Evolutionary conservation across 2,113 vertebrate species (phyloP).

Genomic region (Edolisoma coerulescens): DNA sequence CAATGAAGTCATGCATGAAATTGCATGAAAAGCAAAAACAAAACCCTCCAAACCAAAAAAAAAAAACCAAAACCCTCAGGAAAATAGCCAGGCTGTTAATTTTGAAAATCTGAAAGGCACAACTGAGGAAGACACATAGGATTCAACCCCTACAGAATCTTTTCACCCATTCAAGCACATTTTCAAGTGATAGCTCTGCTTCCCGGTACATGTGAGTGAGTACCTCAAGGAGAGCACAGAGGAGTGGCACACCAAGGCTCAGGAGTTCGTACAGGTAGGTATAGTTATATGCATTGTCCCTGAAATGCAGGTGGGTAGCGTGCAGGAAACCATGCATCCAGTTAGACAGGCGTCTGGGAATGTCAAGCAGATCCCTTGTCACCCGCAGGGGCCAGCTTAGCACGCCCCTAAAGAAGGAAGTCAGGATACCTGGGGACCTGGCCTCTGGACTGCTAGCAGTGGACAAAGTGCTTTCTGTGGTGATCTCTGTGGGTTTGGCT

Average conservation of each 20-base stretch:
- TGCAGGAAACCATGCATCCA: slow-evolving; percentile 76
- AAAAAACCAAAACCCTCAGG: not conserved
- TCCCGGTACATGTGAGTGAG: slow-evolving; percentile 85
- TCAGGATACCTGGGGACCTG: slow-evolving; percentile 89
- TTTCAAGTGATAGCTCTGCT: slow-evolving; percentile 75
- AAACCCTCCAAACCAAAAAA: not conserved
- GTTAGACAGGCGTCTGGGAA: slow-evolving; percentile 79
- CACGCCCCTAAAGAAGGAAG: slow-evolving; percentile 80
- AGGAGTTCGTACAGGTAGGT: slow-evolving; percentile 88
- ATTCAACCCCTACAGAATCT: slow-evolving; percentile 67
- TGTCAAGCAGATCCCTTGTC: slow-evolving; percentile 79
- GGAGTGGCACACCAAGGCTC: slow-evolving; percentile 87
- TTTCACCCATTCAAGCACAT: slow-evolving; percentile 77
- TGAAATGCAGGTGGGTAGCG: slow-evolving; percentile 78
- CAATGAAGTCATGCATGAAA: not conserved
- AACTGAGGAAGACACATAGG: slow-evolving; percentile 26
- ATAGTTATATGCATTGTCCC: slow-evolving; percentile 89
- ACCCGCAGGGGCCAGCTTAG: slow-evolving; percentile 86
- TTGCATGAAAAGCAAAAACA: not conserved
- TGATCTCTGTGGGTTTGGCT: slow-evolving; percentile 32
- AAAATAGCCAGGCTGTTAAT: not conserved
- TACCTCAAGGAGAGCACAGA: slow-evolving; percentile 85
- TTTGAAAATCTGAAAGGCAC: slow-evolving; percentile 62
- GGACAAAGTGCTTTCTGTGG: slow-evolving; percentile 54
- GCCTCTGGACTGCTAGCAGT: slow-evolving; percentile 67